A percentile compares a stretch with the other conserved stretches of the same genome.
Conservation (phyloP, 2,113 vertebrate species). For the Pituophis catenifer region DNA sequence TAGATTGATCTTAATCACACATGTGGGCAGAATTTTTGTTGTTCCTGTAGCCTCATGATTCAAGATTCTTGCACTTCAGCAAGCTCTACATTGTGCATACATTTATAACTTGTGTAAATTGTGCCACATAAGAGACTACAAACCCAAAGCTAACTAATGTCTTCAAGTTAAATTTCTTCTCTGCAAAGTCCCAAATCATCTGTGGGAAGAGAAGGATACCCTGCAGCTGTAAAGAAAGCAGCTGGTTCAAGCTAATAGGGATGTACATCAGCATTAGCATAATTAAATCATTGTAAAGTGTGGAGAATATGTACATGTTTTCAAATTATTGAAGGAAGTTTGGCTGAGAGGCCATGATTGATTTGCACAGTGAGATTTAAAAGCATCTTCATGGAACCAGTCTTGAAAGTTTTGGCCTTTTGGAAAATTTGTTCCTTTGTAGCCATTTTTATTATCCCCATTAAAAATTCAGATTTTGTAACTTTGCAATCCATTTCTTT, state of each 20-base stretch:
- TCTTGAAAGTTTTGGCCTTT: neutral
- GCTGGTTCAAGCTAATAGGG: neutral
- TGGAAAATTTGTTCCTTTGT: neutral
- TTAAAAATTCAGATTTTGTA: neutral
- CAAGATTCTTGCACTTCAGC: neutral
- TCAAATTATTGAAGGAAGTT: neutral
- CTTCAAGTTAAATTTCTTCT: neutral
- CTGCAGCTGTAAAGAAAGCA: neutral
- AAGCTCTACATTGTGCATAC: neutral
- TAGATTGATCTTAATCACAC: neutral
- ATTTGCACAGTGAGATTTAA: neutral
- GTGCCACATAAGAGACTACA: neutral
- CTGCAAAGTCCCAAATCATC: neutral
- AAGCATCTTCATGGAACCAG: neutral
- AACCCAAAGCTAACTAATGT: neutral
- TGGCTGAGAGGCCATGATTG: neutral
- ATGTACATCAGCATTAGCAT: neutral
- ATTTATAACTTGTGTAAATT: neutral
- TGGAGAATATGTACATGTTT: neutral
- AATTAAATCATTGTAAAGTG: neutral
- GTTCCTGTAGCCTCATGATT: neutral
- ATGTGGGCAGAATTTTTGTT: neutral
- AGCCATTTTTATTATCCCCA: neutral
- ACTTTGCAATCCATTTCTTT: constrained; percentile 38
- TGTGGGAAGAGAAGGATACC: neutral